Conservation (phyloP, 2,888 invertebrate species). For the Smittia sp. region DNA sequence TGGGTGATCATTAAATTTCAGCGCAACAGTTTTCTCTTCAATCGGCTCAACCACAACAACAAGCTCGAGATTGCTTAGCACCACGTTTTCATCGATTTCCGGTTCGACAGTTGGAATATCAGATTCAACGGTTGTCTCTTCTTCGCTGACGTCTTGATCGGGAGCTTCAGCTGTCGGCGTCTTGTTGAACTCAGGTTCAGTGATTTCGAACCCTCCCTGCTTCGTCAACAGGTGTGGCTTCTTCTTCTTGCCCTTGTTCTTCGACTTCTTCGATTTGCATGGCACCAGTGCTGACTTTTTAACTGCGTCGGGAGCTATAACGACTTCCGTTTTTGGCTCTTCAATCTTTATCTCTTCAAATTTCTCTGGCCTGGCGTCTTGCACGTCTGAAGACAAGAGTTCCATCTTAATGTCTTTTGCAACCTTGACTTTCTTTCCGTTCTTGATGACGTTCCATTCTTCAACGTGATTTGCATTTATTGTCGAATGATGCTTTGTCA, state of each 20-base stretch:
- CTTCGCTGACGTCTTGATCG: background rate
- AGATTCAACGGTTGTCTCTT: background rate
- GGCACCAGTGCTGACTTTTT: background rate
- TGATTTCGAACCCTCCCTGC: constrained; percentile 33
- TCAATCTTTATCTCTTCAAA: background rate
- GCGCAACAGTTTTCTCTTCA: background rate
- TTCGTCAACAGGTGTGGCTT: constrained; percentile 1
- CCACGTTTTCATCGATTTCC: background rate
- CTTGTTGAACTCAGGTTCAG: constrained; percentile 16
- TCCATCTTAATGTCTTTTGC: constrained; percentile 2
- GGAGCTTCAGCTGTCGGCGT: background rate
- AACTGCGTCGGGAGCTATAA: background rate
- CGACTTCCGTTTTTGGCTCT: background rate
- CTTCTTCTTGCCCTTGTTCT: constrained; percentile 28
- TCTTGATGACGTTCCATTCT: constrained; percentile 39
- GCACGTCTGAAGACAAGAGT: background rate
- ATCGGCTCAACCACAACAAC: background rate
- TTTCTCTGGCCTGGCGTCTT: background rate
- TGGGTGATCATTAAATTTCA: background rate
- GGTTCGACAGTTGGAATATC: background rate
- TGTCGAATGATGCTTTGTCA: background rate
- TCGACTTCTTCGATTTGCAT: background rate
- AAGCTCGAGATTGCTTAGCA: background rate
- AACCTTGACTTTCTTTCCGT: constrained; percentile 29
- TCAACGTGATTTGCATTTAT: background rate